Base-by-base conservation (phyloP, 1,140 invertebrate genomes). In the Coboldia fuscipes region DNA sequence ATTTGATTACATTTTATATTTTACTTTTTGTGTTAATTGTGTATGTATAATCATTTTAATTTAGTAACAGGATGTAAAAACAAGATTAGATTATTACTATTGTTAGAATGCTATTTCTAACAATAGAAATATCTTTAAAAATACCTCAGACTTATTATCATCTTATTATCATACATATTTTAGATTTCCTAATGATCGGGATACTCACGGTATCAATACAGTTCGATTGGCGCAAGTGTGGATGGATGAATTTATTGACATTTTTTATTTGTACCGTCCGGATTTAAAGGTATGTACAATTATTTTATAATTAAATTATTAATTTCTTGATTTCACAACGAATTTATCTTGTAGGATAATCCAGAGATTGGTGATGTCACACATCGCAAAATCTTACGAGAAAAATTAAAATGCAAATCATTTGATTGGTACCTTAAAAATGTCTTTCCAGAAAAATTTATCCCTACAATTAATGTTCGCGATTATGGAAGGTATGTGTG, bases 171-270 rank as follows among this genome's bases (percentile, higher is more conserved):
- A 29, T 10, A 8, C 13, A 29, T 13, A 8, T 8, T 19, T 6
- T 17, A 55, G 52, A 42, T 55, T 94, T 54, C 84, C 83, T 27
- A 70, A 83, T 33, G 63, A 74, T 45, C 66, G 82, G 48, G 88
- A 89, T 51, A 88, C 85, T 2, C 84, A 90, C 62, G 85, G 85
- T 28, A 82, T 89, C 28, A 96, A 94, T 60, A 92, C 85, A 2
- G 83, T 79, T 7, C 65, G 90, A 36, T 67, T 89, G 49, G 89
- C 84, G 1, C 70, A 89, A 47, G 88, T 94, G 3, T 98, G 93
- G 93, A 96, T 97, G 89, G 92, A 94, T 50, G 79, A 85, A 30
- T 93, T 88, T 46, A 79, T 80, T 29, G 65, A 81, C 43, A 66
- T 88, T 30, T 89, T 88, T 58, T 89, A 82, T 45, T 48, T 79